Conservation (phyloP, 2,888 invertebrate genomes). For the Apamea monoglypha region DNA sequence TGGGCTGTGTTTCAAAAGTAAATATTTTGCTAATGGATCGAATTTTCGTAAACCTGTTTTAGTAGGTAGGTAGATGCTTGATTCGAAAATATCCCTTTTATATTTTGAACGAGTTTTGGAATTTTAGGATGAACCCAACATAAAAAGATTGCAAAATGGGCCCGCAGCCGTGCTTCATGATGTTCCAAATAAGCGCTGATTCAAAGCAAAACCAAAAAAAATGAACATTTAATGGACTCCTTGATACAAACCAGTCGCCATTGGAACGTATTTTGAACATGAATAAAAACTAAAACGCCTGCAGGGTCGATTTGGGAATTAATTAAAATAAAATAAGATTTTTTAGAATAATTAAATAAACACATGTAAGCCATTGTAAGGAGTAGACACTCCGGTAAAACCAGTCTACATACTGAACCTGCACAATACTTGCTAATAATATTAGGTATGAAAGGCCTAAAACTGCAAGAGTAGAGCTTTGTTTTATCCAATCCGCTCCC, state of each 20-base stretch:
- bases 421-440: background rate
- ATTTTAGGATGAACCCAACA: constrained; percentile 7
- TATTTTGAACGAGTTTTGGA: background rate
- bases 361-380: background rate
- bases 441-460: background rate
- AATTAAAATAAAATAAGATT: background rate
- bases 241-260: constrained; percentile 10
- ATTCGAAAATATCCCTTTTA: background rate
- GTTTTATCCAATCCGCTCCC: background rate
- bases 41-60: background rate
- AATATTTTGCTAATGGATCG: background rate
- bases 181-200: constrained; percentile 1
- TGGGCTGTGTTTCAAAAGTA: background rate
- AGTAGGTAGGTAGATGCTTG: background rate
- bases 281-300: background rate
- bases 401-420: background rate
- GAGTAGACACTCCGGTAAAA: background rate
- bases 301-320: background rate
- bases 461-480: background rate
- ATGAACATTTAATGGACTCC: constrained; percentile 3
- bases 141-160: background rate
- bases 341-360: background rate
- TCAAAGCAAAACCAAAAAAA: constrained; percentile 11
- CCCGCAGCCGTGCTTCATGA: background rate
- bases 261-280: background rate